phyloP scores from a whole-genome alignment of 37 sponge, comb jelly and placozoan genomes.

The Aplysina aerophoba region DNA sequence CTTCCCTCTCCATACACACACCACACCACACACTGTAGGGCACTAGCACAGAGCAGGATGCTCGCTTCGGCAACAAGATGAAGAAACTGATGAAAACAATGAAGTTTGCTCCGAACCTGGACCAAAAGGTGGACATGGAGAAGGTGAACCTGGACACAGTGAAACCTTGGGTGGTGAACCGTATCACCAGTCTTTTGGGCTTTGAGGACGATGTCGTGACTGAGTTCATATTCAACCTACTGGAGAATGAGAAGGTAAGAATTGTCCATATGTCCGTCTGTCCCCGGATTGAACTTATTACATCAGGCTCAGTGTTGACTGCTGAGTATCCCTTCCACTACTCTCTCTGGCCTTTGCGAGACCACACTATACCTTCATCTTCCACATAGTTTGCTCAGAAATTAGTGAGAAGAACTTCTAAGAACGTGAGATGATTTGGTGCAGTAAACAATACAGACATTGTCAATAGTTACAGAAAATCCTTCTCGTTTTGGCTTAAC shows the following conservation, averaged over 20 bases:
- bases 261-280: too few relatives aligned
- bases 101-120: conserved; percentile 85
- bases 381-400: too few relatives aligned
- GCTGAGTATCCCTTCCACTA: too few relatives aligned
- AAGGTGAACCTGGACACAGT: conserved; percentile 92
- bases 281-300: neutral
- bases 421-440: too few relatives aligned
- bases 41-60: conserved; percentile 92
- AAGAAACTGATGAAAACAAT: conserved; percentile 89
- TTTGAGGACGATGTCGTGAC: conserved; percentile 93
- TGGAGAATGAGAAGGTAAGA: conserved; percentile 85
- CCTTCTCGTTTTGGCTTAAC: too few relatives aligned
- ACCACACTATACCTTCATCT: too few relatives aligned
- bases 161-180: conserved; percentile 92
- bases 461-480: too few relatives aligned
- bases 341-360: too few relatives aligned
- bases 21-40: conserved; percentile 56
- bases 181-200: conserved; percentile 82
- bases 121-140: conserved; percentile 91
- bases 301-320: too few relatives aligned
- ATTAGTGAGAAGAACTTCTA: too few relatives aligned
- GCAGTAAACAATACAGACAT: too few relatives aligned
- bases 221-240: conserved; percentile 92
- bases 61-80: conserved; percentile 90
- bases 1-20: too few relatives aligned